Evolutionary conservation across 2,888 invertebrate species (phyloP).

Genomic region (Heliothis peltigera): DNA sequence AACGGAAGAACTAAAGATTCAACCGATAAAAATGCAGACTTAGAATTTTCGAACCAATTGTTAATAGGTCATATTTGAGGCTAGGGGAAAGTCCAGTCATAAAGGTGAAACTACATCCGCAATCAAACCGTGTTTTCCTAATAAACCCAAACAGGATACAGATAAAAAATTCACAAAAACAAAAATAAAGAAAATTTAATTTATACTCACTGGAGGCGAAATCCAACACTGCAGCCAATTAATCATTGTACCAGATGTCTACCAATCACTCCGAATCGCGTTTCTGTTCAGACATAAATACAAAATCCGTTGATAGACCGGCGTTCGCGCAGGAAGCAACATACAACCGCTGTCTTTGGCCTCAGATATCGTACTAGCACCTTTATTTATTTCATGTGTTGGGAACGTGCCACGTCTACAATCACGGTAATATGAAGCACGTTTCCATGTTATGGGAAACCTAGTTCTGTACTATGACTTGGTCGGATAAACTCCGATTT

Average conservation of each 20-base stretch:
- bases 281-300: conserved; percentile 31
- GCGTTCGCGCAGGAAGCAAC: conserved; percentile 18
- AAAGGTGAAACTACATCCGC: background rate
- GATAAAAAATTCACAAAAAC: background rate
- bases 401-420: conserved; percentile 38
- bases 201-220: conserved; percentile 39
- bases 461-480: background rate
- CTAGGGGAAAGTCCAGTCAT: no score
- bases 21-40: no score
- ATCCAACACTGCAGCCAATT: conserved; percentile 47
- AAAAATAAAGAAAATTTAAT: conserved; percentile 8
- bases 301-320: conserved; percentile 19
- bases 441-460: conserved; percentile 5
- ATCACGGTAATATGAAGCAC: conserved; percentile 7
- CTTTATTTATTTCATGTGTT: conserved; percentile 45
- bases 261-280: conserved; percentile 35
- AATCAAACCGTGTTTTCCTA: background rate
- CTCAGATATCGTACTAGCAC: conserved; percentile 34
- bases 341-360: conserved; percentile 45
- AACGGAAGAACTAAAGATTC: no score
- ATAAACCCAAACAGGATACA: background rate
- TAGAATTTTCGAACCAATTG: no score
- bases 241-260: conserved; percentile 40
- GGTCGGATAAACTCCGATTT: background rate
- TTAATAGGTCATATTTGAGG: no score